Conservation (phyloP, 2,113 vertebrate species). For the Saguinus midas region DNA sequence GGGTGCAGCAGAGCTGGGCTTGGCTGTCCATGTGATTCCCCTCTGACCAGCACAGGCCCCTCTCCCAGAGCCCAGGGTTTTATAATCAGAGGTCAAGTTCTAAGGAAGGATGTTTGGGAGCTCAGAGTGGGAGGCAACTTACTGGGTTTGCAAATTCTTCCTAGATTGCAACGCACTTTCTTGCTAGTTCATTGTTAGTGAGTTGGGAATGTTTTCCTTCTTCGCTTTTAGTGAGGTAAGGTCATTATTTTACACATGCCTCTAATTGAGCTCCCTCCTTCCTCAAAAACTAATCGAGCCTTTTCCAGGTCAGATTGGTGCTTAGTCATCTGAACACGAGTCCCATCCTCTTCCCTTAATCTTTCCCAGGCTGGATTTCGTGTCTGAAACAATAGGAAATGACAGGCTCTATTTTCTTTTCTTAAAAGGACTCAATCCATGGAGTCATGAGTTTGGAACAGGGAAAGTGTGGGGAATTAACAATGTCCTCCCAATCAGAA, state of each 20-base stretch:
- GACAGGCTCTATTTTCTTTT: constrained; percentile 71
- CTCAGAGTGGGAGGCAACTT: constrained; percentile 19
- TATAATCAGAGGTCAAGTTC: background rate
- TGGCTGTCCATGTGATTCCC: rapidly evolving
- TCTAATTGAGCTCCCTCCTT: constrained; percentile 70
- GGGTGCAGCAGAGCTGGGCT: background rate
- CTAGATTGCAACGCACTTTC: constrained; percentile 11
- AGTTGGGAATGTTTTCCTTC: background rate
- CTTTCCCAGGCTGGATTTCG: constrained; percentile 70
- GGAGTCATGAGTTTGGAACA: constrained; percentile 17
- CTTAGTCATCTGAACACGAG: constrained; percentile 70
- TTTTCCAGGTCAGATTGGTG: constrained; percentile 72
- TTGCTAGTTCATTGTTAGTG: background rate
- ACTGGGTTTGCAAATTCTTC: constrained; percentile 28
- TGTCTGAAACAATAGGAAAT: constrained; percentile 79
- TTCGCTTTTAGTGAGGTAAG: constrained; percentile 21
- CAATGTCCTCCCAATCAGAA: constrained; percentile 83
- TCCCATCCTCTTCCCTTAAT: constrained; percentile 64
- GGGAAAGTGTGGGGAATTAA: constrained; percentile 65
- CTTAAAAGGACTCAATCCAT: constrained; percentile 66
- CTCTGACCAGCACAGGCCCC: background rate
- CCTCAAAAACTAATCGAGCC: constrained; percentile 43
- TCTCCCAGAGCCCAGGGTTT: background rate
- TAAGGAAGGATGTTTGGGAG: constrained; percentile 53
- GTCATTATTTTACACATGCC: background rate